Evolutionary conservation across 2,888 invertebrate species (phyloP), one percentile per base, ranked within the genome.

Genomic region (Amiota minor): DNA sequence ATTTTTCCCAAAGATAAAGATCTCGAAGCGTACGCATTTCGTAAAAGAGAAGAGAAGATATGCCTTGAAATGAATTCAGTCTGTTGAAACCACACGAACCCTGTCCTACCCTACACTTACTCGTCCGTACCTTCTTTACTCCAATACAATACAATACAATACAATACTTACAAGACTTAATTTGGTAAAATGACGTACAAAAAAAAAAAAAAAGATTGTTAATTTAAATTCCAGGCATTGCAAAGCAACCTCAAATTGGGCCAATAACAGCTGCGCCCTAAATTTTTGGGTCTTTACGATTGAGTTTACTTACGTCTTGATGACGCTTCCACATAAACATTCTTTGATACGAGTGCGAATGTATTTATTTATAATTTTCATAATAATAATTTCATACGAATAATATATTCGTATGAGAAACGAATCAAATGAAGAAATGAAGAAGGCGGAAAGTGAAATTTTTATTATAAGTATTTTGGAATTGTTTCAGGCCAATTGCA

Each of bases 181-280:
- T 35, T 35, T 35, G 35, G 35, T 35, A 71, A 64, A 71, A 50
- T 23, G 49, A 53, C 50, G 59, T 45, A 56, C 35, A 53, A 47
- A 70, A 68, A 47, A 78, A 83, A 81, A 53, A 47, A 70, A 68
- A 47, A 78, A 83, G 82, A 82, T 81, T 83, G 79, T 82, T 81
- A 82, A 83, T 83, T 84, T 84, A 83, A 83, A 83, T 84, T 83
- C 85, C 76, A 75, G 70, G 72, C 84, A 80, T 74, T 75, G 69
- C 50, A 65, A 64, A 55, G 46, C 77, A 56, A 12, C 18, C 61
- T 70, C 16, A 59, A 59, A 59, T 59, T 45, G 62, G 45, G 62
- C 62, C 62, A 62, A 62, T 35, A 35, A 35, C 35, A 35, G 35
- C 62, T 62, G 62, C 59, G 59, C 20, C 59, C 59, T 12, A 2